Conservation (phyloP, 2,113 vertebrate genomes). For the Sporophila hypoxantha region DNA sequence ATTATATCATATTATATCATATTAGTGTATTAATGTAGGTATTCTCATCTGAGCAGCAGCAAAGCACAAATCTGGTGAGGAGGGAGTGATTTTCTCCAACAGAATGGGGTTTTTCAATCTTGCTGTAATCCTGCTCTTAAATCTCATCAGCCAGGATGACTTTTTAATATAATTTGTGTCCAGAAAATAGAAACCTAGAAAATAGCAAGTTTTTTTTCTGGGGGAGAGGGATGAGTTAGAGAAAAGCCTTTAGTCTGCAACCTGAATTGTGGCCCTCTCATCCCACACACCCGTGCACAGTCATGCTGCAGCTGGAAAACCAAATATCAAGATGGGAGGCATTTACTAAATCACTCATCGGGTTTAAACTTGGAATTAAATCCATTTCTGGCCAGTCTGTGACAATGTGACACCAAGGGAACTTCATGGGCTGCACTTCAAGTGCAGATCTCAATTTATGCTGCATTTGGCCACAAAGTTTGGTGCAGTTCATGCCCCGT, state of each 20-base stretch:
- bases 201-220: background rate
- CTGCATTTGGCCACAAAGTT: background rate
- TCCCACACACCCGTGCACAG: background rate
- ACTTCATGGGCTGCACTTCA: background rate
- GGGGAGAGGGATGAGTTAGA: background rate
- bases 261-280: background rate
- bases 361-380: background rate
- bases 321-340: background rate
- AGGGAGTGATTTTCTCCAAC: background rate
- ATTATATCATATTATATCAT: too few relatives aligned
- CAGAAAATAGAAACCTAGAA: background rate
- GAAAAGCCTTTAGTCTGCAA: background rate
- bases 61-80: background rate
- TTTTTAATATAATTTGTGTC: background rate
- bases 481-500: background rate
- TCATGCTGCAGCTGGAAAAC: background rate
- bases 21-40: background rate
- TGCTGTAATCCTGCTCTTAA: background rate
- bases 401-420: background rate
- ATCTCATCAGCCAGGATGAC: background rate
- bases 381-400: background rate
- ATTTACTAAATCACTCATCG: background rate
- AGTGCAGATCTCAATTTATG: background rate
- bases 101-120: conserved; percentile 6
- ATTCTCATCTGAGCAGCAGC: background rate